phyloP scores from a whole-genome alignment of 2,113 vertebrate species.

The Tapirus terrestris region DNA sequence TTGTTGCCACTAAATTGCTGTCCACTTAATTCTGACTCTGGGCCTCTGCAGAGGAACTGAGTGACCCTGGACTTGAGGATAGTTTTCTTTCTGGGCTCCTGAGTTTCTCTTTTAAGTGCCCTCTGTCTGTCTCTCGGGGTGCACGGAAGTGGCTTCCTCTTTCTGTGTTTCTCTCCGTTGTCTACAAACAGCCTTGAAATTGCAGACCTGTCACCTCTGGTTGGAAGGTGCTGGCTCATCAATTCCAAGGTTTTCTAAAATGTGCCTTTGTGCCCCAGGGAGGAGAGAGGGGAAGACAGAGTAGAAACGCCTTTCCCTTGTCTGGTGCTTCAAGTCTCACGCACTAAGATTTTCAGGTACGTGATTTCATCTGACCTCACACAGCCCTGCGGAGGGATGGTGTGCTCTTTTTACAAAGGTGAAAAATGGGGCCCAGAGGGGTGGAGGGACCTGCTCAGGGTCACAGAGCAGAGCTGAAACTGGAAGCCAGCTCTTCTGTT shows the following conservation, averaged over 20 bases:
- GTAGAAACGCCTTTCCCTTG: neutral
- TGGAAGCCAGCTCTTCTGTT: neutral
- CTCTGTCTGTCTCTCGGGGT: neutral
- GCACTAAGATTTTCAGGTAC: neutral
- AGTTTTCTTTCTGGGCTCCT: neutral
- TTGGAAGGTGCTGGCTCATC: neutral
- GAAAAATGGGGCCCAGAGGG: neutral
- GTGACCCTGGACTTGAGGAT: neutral
- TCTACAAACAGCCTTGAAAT: slow-evolving; percentile 18
- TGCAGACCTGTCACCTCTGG: neutral
- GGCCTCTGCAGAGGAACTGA: slow-evolving; percentile 15
- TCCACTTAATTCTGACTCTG: slow-evolving; percentile 48
- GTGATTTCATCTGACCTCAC: neutral
- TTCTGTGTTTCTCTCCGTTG: neutral
- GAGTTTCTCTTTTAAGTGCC: neutral
- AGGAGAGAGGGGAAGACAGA: neutral
- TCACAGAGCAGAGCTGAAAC: neutral
- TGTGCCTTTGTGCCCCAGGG: neutral
- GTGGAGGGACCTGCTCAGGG: neutral
- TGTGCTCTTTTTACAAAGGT: neutral
- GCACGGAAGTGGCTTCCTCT: neutral
- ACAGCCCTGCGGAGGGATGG: too few species aligned
- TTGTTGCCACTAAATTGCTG: slow-evolving; percentile 45
- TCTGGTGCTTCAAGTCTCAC: neutral
- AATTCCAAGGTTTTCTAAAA: neutral